Evolutionary conservation across 92 coral and sea anemone genomes (phyloP).

Genomic region (Umimayanthus chanpuru): DNA sequence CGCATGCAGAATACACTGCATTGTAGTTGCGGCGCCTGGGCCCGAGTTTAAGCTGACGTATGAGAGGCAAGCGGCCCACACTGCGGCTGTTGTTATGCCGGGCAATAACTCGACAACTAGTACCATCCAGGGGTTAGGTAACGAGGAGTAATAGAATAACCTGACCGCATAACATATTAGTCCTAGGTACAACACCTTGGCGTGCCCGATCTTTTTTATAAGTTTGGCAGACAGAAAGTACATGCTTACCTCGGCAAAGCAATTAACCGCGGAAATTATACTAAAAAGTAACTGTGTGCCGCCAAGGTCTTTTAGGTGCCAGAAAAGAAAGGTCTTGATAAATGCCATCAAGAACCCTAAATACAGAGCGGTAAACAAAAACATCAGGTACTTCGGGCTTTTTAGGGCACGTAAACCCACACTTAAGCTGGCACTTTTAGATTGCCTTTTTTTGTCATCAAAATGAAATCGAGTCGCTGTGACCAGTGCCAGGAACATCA

Average conservation of each 20-base stretch:
- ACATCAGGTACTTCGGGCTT: conserved; percentile 90
- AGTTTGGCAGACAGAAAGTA: conserved; percentile 95
- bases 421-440: conserved; percentile 79
- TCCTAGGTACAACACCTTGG: conserved; percentile 93
- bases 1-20: conserved; percentile 99
- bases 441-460: conserved; percentile 74
- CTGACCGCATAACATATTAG: conserved; percentile 88
- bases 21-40: conserved; percentile 99
- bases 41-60: conserved; percentile 97
- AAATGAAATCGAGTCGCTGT: conserved; percentile 89
- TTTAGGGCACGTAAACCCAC: conserved; percentile 96
- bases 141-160: conserved; percentile 88
- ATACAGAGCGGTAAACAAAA: conserved; percentile 94
- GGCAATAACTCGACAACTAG: conserved; percentile 94
- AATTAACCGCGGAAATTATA: conserved; percentile 95
- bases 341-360: conserved; percentile 98
- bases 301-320: conserved; percentile 98
- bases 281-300: conserved; percentile 95
- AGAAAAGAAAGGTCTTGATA: conserved; percentile 93
- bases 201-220: conserved; percentile 94
- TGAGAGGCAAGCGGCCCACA: conserved; percentile 98
- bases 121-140: conserved; percentile 96
- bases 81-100: conserved; percentile 99
- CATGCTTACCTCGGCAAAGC: conserved; percentile 99
- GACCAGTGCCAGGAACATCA: conserved; percentile 85